Base-by-base conservation (phyloP, 2,888 invertebrate species). In the Apotomis turbidana region DNA sequence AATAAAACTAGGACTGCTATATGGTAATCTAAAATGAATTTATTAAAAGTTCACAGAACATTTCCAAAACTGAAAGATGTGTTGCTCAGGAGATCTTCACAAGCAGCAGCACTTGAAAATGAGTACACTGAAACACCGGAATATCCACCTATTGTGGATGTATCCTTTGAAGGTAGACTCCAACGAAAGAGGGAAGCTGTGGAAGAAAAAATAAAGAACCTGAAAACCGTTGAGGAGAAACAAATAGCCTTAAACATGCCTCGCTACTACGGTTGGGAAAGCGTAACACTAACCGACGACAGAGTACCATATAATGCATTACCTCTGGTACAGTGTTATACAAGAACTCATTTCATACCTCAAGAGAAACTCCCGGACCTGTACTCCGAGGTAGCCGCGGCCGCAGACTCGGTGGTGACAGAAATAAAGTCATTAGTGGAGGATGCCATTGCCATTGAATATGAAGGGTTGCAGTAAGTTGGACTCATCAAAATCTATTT, bases 141-240 rank as follows among this genome's bases (percentile, higher is more conserved):
- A 79, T 93, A 94, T 89, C 96, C 97, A 15, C 93, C 94, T 71
- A 96, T 97, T 79, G 74, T 94, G 73, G 96, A 97, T 80, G 74
- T 91, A 6, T 95, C 95, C 0, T 85, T 81, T 10, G 83, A 90
- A 78, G 95, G 93, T 6, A 91, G 82, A 73, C 89, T 90, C 72
- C 85, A 88, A 78, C 93, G 95, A 58, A 84, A 90, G 71, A 86
- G 90, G 0, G 83, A 94, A 75, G 77, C 81, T 2, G 88, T 94
- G 85, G 90, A 95, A 79, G 91, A 95, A 13, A 93, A 95, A 81
- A 94, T 97, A 12, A 94, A 94, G 83, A 85, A 92, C 0, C 80
- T 96, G 10, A 94, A 95, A 71, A 97, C 97, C 0, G 94, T 97
- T 0, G 98, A 98, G 89, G 97, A 97, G 85, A 98, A 98, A 83